These are phyloP conservation scores for Carduelis carduelis DNA, from an alignment of 2,797 vertebrate species.

Conservation along the genomic window DNA sequence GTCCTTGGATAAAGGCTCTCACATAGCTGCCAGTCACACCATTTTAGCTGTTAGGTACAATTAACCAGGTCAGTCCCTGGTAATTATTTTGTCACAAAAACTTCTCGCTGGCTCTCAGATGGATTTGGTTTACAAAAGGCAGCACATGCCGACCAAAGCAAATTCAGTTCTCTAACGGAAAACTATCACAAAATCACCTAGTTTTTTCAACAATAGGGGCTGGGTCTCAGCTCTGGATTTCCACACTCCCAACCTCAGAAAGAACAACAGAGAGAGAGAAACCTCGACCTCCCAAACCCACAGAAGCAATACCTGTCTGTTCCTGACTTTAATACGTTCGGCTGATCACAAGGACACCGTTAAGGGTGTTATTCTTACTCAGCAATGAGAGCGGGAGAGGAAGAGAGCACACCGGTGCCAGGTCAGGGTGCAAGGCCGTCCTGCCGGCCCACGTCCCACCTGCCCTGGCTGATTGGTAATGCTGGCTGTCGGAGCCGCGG, in stretches of 20 bases:
- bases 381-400: slow-evolving; percentile 4
- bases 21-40: background rate
- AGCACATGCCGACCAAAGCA: background rate
- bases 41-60: background rate
- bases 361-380: slow-evolving; percentile 54
- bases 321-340: background rate
- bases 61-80: background rate
- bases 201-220: accelerated
- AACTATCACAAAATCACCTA: background rate
- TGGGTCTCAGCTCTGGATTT: background rate
- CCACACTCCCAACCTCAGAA: background rate
- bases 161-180: background rate
- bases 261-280: background rate
- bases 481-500: slow-evolving; percentile 84
- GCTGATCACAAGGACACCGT: slow-evolving; percentile 42
- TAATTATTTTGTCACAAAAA: background rate
- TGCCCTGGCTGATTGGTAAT: slow-evolving; percentile 83
- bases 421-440: slow-evolving; percentile 74
- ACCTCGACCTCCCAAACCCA: background rate
- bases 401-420: slow-evolving; percentile 41
- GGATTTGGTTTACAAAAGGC: background rate
- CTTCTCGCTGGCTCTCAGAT: background rate
- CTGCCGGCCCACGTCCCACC: slow-evolving; percentile 86
- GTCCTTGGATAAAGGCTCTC: background rate
- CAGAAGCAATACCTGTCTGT: slow-evolving; percentile 22